A percentile compares a stretch with the other conserved stretches of the same genome.
Evolutionary conservation across 1,140 invertebrate species (phyloP).

Genomic region (Pseudomyrmex gracilis): DNA sequence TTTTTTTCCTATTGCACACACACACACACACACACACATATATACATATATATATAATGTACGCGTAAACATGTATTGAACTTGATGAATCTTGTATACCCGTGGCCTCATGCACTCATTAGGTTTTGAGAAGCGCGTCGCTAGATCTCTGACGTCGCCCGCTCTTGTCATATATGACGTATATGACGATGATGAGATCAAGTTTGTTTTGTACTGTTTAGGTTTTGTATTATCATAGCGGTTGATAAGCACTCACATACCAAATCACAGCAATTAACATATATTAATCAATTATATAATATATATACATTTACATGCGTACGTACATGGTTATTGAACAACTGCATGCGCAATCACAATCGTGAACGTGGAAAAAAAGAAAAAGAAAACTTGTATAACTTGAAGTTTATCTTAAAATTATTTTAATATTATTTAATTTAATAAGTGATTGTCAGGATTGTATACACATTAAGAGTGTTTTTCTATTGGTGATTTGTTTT

Average conservation of each 20-base stretch:
- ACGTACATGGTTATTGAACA: conserved; percentile 3
- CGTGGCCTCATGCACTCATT: conserved; percentile 18
- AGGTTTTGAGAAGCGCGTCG: not conserved
- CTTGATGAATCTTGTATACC: conserved; percentile 38
- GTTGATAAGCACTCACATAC: conserved; percentile 51
- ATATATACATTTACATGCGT: not conserved
- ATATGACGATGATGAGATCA: conserved; percentile 1
- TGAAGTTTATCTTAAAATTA: not conserved
- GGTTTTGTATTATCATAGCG: conserved; percentile 9
- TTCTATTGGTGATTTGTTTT: conserved; percentile 11
- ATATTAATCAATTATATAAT: conserved; percentile 33
- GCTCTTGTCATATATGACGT: conserved; percentile 10
- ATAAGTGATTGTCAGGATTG: not conserved
- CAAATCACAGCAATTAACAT: conserved; percentile 63
- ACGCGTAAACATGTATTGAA: conserved; percentile 41
- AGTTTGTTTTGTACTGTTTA: conserved; percentile 37
- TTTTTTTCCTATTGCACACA: conserved; percentile 29
- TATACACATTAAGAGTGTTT: conserved; percentile 2
- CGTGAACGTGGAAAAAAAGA: not conserved
- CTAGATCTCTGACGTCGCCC: conserved; percentile 23
- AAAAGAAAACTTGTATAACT: not conserved
- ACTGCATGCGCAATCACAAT: not conserved
- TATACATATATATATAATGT: conserved; percentile 45
- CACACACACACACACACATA: conserved; percentile 37
- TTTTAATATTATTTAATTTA: conserved; percentile 3